A percentile compares a stretch with the other conserved stretches of the same genome.
Conservation (phyloP, 2,113 vertebrate species). For the Platycercus adscitus region DNA sequence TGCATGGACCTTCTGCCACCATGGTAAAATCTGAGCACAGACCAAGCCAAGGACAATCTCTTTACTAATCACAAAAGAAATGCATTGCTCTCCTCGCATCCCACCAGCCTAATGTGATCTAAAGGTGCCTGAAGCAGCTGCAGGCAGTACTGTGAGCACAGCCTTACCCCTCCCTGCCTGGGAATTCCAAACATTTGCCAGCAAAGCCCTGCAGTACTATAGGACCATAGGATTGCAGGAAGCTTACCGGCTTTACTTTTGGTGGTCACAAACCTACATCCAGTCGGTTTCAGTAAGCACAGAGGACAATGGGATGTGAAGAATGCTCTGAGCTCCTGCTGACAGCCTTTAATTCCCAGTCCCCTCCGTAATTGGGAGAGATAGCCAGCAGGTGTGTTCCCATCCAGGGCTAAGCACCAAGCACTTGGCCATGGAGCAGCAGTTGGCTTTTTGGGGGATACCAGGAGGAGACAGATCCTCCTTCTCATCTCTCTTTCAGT, state of each 20-base stretch:
- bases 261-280: not conserved
- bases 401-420: not conserved
- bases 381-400: not conserved
- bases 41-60: not conserved
- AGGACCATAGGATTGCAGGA: not conserved
- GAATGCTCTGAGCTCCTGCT: not conserved
- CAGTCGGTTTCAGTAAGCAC: not conserved
- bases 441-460: not conserved
- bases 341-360: not conserved
- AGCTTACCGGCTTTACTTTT: not conserved
- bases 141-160: not conserved
- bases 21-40: not conserved
- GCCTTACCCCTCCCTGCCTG: not conserved
- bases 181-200: not conserved
- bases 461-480: not conserved
- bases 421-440: not conserved
- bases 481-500: not conserved
- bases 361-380: not conserved
- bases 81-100: not conserved
- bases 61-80: not conserved
- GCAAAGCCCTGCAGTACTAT: not conserved
- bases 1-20: not conserved
- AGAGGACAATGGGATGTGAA: not conserved
- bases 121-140: not conserved
- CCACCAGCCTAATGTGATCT: not conserved